A percentile compares a stretch with the other conserved stretches of the same genome.
These are phyloP conservation scores for Lepetodrilus schrolli DNA, from an alignment of 2,888 invertebrate genomes.

Conservation along the genomic window DNA sequence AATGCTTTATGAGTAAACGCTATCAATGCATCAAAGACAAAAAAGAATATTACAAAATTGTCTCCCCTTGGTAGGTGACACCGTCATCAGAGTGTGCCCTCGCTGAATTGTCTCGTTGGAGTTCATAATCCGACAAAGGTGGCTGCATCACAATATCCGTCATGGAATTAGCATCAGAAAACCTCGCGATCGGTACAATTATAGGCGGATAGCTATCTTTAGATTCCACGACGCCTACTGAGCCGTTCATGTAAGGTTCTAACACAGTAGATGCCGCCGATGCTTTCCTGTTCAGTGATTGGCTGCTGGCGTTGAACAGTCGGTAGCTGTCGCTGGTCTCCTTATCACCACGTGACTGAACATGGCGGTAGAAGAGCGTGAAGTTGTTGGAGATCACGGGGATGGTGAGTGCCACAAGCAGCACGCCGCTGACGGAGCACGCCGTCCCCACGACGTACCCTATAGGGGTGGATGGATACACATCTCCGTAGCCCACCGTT, in stretches of 20 bases:
- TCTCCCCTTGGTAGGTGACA: slow-evolving; percentile 57
- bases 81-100: slow-evolving; percentile 66
- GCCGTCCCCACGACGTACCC: slow-evolving; percentile 71
- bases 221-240: slow-evolving; percentile 36
- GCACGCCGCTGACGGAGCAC: slow-evolving; percentile 72
- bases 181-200: slow-evolving; percentile 32
- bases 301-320: slow-evolving; percentile 2
- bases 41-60: slow-evolving; percentile 52
- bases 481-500: slow-evolving; percentile 74
- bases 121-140: slow-evolving; percentile 48
- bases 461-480: slow-evolving; percentile 65
- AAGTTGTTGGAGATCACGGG: slow-evolving; percentile 75
- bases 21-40: too few relatives aligned
- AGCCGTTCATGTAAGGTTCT: slow-evolving; percentile 57
- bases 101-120: slow-evolving; percentile 48
- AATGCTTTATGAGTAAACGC: too few relatives aligned
- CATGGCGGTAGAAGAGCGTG: slow-evolving; percentile 73
- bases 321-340: slow-evolving; percentile 28
- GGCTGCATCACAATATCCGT: slow-evolving; percentile 51
- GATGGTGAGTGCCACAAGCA: slow-evolving; percentile 72
- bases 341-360: slow-evolving; percentile 58
- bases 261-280: slow-evolving; percentile 52
- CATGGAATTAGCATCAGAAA: slow-evolving; percentile 56
- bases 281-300: slow-evolving; percentile 38
- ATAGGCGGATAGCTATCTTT: slow-evolving; percentile 25